phyloP scores from a whole-genome alignment of 2,797 vertebrate species.

The Lycodopsis pacificus region DNA sequence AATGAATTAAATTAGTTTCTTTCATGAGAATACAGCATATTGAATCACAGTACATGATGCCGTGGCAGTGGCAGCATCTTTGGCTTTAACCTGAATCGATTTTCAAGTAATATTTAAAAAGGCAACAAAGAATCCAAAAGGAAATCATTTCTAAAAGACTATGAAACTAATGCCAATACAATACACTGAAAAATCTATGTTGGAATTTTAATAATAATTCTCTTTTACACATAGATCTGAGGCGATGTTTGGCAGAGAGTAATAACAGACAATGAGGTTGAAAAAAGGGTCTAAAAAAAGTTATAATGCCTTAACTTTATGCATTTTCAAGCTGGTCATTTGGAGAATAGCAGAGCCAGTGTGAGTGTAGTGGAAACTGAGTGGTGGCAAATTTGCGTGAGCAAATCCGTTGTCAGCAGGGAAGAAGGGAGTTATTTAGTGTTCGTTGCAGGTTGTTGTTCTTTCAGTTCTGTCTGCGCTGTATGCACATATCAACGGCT shows the following conservation, averaged over 20 bases:
- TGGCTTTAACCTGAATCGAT: slow-evolving; percentile 29
- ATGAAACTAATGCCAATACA: neutral
- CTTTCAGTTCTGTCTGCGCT: no score
- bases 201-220: slow-evolving; percentile 1
- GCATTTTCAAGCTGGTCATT: neutral
- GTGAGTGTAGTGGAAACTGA: neutral
- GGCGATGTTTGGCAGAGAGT: neutral
- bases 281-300: neutral
- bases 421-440: no score
- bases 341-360: no score
- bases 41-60: slow-evolving; percentile 25
- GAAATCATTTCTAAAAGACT: neutral
- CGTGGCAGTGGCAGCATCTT: slow-evolving; percentile 6
- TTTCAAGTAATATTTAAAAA: slow-evolving; percentile 35
- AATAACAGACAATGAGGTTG: neutral
- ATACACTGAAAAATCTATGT: slow-evolving; percentile 1
- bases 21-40: slow-evolving; percentile 15
- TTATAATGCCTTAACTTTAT: neutral
- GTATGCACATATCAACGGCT: no score
- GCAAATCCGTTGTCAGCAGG: no score
- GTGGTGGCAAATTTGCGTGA: no score
- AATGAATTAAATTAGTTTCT: neutral
- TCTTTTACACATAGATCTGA: slow-evolving; percentile 1
- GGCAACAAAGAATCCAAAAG: slow-evolving; percentile 5
- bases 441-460: no score